Conservation (phyloP, 1,140 invertebrate species). For the Drosophila sproati region DNA sequence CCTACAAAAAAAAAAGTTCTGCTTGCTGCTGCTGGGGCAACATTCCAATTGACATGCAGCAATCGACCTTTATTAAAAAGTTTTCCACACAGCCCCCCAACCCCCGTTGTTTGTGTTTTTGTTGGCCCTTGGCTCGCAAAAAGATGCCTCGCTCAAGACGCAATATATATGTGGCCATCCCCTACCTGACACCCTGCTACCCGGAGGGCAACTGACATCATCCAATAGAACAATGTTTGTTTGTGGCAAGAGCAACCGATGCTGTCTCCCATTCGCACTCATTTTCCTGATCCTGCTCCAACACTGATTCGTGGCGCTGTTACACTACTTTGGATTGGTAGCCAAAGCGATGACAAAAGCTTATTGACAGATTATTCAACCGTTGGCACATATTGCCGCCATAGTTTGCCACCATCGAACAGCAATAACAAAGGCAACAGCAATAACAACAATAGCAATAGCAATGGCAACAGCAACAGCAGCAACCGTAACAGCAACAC, state of each 20-base stretch:
- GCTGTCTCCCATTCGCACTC: background rate
- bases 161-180: conserved; percentile 61
- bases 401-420: conserved; percentile 70
- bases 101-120: conserved; percentile 20
- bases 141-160: conserved; percentile 66
- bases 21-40: conserved; percentile 29
- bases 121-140: conserved; percentile 45
- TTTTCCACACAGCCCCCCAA: conserved; percentile 49
- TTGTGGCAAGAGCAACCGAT: conserved; percentile 52
- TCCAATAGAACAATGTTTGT: conserved; percentile 80
- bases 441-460: conserved; percentile 8
- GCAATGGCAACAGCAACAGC: conserved; percentile 26
- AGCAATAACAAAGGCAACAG: conserved; percentile 39
- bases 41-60: conserved; percentile 80
- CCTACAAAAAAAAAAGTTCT: conserved; percentile 19
- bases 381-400: conserved; percentile 80
- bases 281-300: background rate
- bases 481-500: conserved; percentile 24
- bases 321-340: conserved; percentile 20
- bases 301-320: conserved; percentile 10
- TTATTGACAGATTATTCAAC: conserved; percentile 83
- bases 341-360: conserved; percentile 76
- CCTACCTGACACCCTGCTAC: conserved; percentile 1
- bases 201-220: conserved; percentile 52
- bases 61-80: conserved; percentile 82